Conservation (phyloP, 2,888 invertebrate species). For the Drosophila leonis region DNA sequence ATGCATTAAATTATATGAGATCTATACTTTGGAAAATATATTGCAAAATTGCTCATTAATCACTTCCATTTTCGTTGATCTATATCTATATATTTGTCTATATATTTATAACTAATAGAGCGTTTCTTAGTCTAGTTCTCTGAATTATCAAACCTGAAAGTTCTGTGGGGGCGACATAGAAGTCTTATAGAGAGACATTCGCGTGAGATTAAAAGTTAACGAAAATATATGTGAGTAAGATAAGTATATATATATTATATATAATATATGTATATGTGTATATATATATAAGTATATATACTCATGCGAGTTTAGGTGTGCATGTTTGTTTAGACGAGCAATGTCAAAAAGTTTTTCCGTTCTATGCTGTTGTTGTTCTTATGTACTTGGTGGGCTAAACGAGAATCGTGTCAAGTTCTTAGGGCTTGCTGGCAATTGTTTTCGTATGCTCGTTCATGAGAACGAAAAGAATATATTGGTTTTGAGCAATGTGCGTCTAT, state of each 20-base stretch:
- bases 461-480: background rate
- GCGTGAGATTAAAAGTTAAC: conserved; percentile 59
- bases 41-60: background rate
- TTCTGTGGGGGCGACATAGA: conserved; percentile 10
- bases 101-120: background rate
- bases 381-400: conserved; percentile 29
- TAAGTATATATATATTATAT: background rate
- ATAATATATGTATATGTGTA: background rate
- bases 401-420: conserved; percentile 68
- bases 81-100: background rate
- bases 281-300: background rate
- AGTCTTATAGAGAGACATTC: conserved; percentile 38
- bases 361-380: conserved; percentile 34
- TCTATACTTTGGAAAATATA: background rate
- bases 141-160: background rate
- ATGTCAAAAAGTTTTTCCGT: conserved; percentile 63
- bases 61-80: background rate
- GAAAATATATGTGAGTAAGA: conserved; percentile 11
- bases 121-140: conserved; percentile 14
- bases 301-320: background rate
- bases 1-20: background rate
- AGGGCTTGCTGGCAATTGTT: conserved; percentile 50
- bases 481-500: background rate
- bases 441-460: background rate
- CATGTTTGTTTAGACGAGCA: conserved; percentile 36